Conservation (phyloP, 2,888 invertebrate species). For the Dimorphilus gyrociliatus region DNA sequence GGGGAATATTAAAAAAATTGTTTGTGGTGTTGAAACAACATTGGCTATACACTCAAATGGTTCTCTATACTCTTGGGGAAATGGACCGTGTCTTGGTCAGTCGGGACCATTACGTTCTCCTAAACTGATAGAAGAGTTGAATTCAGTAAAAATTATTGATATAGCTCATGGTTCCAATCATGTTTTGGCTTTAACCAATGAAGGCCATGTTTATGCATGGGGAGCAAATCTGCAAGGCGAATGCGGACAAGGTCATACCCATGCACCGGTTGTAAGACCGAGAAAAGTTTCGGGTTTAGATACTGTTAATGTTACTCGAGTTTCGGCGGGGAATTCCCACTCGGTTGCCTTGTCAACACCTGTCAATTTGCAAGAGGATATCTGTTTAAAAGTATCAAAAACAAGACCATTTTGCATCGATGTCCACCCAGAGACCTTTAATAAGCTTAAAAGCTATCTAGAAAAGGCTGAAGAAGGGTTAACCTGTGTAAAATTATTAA, state of each 20-base stretch:
- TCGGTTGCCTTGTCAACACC: constrained; percentile 48
- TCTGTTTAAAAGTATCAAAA: too few relatives aligned
- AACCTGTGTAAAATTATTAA: too few relatives aligned
- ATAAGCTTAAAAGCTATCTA: constrained; percentile 43
- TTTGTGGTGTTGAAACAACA: constrained; percentile 49
- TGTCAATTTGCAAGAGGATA: too few relatives aligned
- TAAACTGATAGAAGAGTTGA: constrained; percentile 43
- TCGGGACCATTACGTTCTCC: constrained; percentile 44
- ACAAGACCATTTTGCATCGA: constrained; percentile 49
- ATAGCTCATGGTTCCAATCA: constrained; percentile 49
- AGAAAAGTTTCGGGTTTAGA: constrained; percentile 44
- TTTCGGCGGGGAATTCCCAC: constrained; percentile 50
- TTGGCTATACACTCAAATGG: constrained; percentile 48
- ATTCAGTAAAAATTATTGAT: constrained; percentile 43
- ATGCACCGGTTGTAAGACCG: constrained; percentile 45
- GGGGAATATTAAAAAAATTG: constrained; percentile 45
- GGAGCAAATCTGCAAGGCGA: constrained; percentile 51
- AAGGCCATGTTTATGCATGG: constrained; percentile 43
- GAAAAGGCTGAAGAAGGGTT: too few relatives aligned
- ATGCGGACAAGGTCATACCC: constrained; percentile 48
- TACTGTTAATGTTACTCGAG: constrained; percentile 44
- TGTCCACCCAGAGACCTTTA: constrained; percentile 46
- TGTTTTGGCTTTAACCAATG: constrained; percentile 46
- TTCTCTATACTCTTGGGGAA: constrained; percentile 49
- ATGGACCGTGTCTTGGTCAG: constrained; percentile 47